Evolutionary conservation across 2,797 vertebrate genomes (phyloP).

Genomic region (Fringilla coelebs): DNA sequence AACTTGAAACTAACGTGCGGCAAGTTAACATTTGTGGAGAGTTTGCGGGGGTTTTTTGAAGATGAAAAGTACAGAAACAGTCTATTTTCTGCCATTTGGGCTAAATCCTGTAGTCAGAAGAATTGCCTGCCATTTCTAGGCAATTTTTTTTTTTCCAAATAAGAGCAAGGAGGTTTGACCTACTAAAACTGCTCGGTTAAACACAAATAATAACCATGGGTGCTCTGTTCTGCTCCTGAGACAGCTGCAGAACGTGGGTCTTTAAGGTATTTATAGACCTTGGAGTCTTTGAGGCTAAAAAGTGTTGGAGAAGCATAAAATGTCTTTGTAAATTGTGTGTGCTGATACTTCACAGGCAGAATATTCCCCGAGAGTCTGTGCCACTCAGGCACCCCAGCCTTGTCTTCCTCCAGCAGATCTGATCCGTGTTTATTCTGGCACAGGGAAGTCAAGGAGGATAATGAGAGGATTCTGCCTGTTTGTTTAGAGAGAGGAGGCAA

Average conservation of each 20-base stretch:
- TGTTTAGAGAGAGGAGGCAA: slow-evolving; percentile 42
- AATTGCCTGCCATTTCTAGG: background rate
- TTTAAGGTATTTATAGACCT: slow-evolving; percentile 55
- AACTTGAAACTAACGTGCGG: background rate
- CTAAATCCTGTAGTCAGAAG: background rate
- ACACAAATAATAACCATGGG: slow-evolving; percentile 54
- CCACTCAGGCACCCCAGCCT: background rate
- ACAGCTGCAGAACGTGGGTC: background rate
- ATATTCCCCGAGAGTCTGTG: background rate
- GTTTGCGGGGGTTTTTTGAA: background rate
- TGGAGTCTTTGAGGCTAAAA: slow-evolving; percentile 42
- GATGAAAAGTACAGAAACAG: background rate
- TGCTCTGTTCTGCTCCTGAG: slow-evolving; percentile 33
- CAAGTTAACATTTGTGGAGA: background rate
- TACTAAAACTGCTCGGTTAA: slow-evolving; percentile 49
- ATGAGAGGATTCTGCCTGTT: slow-evolving; percentile 53
- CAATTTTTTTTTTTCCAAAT: slow-evolving; percentile 4
- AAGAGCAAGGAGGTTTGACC: slow-evolving; percentile 50
- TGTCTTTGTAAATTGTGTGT: slow-evolving; percentile 24
- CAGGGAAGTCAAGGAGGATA: slow-evolving; percentile 38
- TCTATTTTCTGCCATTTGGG: background rate
- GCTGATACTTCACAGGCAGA: background rate
- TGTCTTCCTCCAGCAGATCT: slow-evolving; percentile 22
- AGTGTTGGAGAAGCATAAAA: slow-evolving; percentile 51
- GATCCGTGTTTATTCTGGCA: slow-evolving; percentile 35